These are phyloP conservation scores for Balearica regulorum DNA, from an alignment of 2,797 vertebrate species.

Conservation along the genomic window DNA sequence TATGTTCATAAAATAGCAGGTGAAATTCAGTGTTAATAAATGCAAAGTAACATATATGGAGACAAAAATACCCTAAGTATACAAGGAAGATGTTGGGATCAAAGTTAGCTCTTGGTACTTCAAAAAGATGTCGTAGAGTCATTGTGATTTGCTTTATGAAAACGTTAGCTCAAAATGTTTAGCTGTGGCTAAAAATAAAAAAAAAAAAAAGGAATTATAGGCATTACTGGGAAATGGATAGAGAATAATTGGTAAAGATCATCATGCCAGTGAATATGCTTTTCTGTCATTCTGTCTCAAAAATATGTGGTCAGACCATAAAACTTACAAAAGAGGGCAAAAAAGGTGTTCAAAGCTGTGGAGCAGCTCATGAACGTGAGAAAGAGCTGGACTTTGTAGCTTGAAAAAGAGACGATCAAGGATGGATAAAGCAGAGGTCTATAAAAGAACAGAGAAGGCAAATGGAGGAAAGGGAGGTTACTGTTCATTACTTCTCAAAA, in stretches of 20 bases:
- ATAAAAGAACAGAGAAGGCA: not conserved
- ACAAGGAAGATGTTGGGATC: not conserved
- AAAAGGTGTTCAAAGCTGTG: not conserved
- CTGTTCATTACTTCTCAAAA: not conserved
- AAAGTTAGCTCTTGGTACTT: not conserved
- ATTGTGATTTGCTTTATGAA: not conserved
- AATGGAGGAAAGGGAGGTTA: not conserved
- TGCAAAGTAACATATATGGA: not conserved
- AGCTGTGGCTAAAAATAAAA: not conserved
- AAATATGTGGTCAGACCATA: not conserved
- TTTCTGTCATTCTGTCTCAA: not conserved
- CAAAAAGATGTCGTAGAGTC: not conserved
- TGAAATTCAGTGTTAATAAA: not conserved
- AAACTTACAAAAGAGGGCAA: not conserved
- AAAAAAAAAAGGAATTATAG: not conserved
- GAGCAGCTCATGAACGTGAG: fast-evolving
- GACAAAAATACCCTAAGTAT: not conserved
- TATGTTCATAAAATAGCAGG: not conserved
- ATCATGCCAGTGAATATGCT: not conserved
- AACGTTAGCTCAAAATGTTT: not conserved
- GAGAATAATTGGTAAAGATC: not conserved
- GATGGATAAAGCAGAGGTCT: not conserved
- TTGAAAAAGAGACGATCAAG: not conserved
- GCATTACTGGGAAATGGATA: not conserved
- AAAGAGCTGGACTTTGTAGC: not conserved